Evolutionary conservation across 1,140 invertebrate genomes (phyloP).

Genomic region (Lepidurus apus): DNA sequence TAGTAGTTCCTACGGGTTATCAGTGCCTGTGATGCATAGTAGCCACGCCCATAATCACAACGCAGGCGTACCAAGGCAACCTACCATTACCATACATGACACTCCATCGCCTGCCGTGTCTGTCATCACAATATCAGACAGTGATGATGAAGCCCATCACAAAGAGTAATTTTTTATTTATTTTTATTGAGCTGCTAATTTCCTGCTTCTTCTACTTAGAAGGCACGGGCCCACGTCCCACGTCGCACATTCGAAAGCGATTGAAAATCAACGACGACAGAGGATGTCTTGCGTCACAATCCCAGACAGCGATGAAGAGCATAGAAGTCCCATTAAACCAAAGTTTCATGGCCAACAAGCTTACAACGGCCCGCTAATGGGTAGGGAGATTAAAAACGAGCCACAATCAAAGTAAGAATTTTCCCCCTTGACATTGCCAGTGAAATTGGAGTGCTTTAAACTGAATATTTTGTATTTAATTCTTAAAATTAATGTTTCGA

Average conservation of each 20-base stretch:
- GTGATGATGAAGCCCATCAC: slow-evolving; percentile 70
- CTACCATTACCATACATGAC: slow-evolving; percentile 81
- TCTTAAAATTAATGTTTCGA: slow-evolving; percentile 33
- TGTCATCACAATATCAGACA: slow-evolving; percentile 93
- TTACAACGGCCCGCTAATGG: slow-evolving; percentile 33
- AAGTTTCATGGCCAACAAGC: slow-evolving; percentile 35
- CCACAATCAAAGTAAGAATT: slow-evolving; percentile 41
- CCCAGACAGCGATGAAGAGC: slow-evolving; percentile 69
- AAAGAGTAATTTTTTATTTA: no score
- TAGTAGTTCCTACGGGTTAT: neutral
- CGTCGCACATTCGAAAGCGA: neutral
- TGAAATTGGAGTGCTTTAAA: no score
- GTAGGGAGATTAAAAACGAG: slow-evolving; percentile 44
- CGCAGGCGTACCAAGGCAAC: slow-evolving; percentile 49
- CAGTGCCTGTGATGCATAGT: slow-evolving; percentile 30
- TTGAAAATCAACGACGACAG: slow-evolving; percentile 23
- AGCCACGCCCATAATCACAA: slow-evolving; percentile 43
- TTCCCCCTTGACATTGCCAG: no score
- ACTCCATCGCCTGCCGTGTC: slow-evolving; percentile 87
- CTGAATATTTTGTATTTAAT: slow-evolving; percentile 42
- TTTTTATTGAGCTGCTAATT: no score
- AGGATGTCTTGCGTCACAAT: slow-evolving; percentile 72
- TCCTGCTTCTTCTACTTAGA: neutral
- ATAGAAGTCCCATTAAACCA: slow-evolving; percentile 51
- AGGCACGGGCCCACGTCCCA: neutral